Conservation (phyloP, 2,888 invertebrate genomes). For the Epinotia brunnichana region DNA sequence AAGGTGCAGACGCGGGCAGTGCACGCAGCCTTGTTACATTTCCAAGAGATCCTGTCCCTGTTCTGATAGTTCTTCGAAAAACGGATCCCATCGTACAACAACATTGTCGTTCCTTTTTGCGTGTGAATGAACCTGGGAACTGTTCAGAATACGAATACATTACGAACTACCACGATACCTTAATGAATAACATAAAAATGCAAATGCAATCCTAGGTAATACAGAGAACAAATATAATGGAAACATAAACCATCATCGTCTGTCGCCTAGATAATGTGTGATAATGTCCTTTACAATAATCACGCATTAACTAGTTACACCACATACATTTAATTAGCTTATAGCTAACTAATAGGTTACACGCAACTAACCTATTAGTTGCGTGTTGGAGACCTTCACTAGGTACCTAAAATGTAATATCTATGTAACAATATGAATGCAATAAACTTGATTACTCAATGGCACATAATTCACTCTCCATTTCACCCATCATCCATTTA, state of each 20-base stretch:
- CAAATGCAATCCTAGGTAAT: not conserved
- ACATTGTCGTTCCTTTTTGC: slow-evolving; percentile 58
- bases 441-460: no score
- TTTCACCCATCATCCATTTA: no score
- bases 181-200: not conserved
- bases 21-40: slow-evolving; percentile 63
- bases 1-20: slow-evolving; percentile 61
- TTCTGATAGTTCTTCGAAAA: slow-evolving; percentile 68
- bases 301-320: not conserved
- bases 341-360: no score
- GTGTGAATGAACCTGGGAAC: slow-evolving; percentile 53
- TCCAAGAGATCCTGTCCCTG: slow-evolving; percentile 62
- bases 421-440: no score
- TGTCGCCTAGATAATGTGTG: no score
- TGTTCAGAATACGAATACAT: not conserved
- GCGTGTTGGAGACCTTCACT: no score
- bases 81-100: slow-evolving; percentile 55
- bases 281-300: not conserved
- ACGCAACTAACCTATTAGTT: no score
- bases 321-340: no score
- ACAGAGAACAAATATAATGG: no score
- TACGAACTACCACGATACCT: not conserved
- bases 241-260: no score
- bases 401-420: no score
- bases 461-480: no score